Evolutionary conservation across 2,888 invertebrate genomes (phyloP).

Genomic region (Ethmia dodecea): DNA sequence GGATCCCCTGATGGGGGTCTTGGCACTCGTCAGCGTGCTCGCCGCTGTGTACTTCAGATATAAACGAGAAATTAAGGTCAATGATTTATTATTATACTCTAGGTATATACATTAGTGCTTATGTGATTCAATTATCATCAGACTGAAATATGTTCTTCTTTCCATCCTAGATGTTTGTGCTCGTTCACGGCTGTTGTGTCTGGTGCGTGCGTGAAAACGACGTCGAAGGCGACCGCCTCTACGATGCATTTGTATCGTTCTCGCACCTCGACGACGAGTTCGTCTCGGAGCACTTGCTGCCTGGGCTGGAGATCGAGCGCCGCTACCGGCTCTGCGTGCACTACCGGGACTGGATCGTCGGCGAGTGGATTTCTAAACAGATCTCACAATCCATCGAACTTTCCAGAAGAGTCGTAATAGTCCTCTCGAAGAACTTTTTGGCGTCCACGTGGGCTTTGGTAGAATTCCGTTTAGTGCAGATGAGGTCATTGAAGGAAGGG

Average conservation of each 20-base stretch:
- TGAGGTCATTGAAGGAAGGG: constrained; percentile 81
- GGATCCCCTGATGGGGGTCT: background rate
- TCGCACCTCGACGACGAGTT: constrained; percentile 86
- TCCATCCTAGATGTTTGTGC: no score
- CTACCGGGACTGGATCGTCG: constrained; percentile 84
- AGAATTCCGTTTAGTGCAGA: constrained; percentile 87
- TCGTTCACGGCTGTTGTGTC: constrained; percentile 58
- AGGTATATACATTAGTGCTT: no score
- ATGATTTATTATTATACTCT: no score
- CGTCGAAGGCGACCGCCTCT: constrained; percentile 81
- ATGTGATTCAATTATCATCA: no score
- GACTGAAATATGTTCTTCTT: no score
- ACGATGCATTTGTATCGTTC: constrained; percentile 79
- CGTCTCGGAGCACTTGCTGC: constrained; percentile 75
- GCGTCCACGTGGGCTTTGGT: constrained; percentile 86
- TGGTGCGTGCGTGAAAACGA: no score
- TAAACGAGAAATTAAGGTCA: constrained; percentile 1
- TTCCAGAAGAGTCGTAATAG: constrained; percentile 84
- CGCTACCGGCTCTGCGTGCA: constrained; percentile 85
- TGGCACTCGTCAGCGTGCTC: background rate
- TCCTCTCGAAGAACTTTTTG: constrained; percentile 84
- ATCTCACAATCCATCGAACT: constrained; percentile 83
- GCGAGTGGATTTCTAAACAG: constrained; percentile 82
- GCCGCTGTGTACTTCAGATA: constrained; percentile 1
- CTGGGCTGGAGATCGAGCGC: constrained; percentile 69